Evolutionary conservation across 2,797 vertebrate species (phyloP).

Genomic region (Pachyuromys duprasi): DNA sequence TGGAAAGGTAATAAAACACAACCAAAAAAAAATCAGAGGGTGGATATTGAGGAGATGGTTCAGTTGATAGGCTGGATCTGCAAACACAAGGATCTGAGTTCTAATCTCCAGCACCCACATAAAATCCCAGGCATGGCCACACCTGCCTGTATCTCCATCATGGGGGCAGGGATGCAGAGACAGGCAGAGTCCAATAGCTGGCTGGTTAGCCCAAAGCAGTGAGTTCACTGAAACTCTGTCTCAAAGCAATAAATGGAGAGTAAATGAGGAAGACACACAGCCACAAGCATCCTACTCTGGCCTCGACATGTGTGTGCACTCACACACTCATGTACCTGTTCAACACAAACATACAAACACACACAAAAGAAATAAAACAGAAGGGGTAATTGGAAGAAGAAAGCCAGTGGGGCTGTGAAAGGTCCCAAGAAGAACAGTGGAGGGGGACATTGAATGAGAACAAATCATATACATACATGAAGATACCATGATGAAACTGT

Average conservation of each 20-base stretch:
- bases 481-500: neutral
- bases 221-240: neutral
- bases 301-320: neutral
- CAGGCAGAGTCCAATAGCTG: neutral
- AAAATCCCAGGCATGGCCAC: neutral
- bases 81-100: neutral
- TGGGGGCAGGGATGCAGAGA: accelerated
- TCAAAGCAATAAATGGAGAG: neutral
- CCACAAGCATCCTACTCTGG: neutral
- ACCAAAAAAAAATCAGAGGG: neutral
- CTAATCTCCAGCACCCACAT: neutral
- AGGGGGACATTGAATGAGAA: neutral
- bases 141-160: neutral
- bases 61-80: neutral
- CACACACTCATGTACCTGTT: neutral
- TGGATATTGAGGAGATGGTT: too few species aligned
- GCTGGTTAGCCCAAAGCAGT: neutral
- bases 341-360: neutral
- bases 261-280: neutral
- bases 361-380: neutral
- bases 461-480: neutral
- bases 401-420: neutral
- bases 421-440: too few species aligned
- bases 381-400: neutral
- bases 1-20: neutral